Base-by-base conservation (phyloP, 2,888 invertebrate species). In the Ormyrus labotus region DNA sequence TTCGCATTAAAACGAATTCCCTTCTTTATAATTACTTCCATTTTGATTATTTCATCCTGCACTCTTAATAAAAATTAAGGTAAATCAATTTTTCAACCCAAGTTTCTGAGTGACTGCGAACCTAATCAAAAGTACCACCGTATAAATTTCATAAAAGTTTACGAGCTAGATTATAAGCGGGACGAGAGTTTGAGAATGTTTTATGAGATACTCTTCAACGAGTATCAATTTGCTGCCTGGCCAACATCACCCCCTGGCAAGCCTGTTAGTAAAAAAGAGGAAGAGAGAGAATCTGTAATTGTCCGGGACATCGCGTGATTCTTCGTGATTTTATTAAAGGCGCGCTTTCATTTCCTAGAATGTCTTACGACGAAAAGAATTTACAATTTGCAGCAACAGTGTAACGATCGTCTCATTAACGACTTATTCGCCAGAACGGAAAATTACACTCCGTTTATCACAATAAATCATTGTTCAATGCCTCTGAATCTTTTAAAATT, bases 121-220 rank as follows among this genome's bases (percentile, higher is more conserved):
- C 7, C 13, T 9, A 48, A 64, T 55, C 13, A 55, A 73, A 57
- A 73, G 55, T 64, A 64, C 19, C 47, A 57, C 55, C 57, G 53
- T 10, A 47, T 34, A 5, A 75, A 60, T 75, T 58, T 75, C 67
- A 75, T 75, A 75, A 67, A 65, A 67, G 34, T 75, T 75, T 67
- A 67, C 51, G 60, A 60, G 58, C 58, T 13, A 8, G 65, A 67
- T 61, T 64, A 67, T 51, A 75, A 47, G 53, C 45, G 47, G 63
- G 8, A 63, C n/a, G 47, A 6, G 72, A 72, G 48, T 60, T 73
- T 47, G 13, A 61, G n/a, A 64, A 73, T 73, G 60, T 75, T 75
- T 75, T 75, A 75, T 11, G 75, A 75, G 67, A 60, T 60, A 6
- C 13, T 50, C 74, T 7, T 50, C 55, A 58, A 19, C 67, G 51